Evolutionary conservation across 1,140 invertebrate species (phyloP).

Genomic region (Carposina sasakii): DNA sequence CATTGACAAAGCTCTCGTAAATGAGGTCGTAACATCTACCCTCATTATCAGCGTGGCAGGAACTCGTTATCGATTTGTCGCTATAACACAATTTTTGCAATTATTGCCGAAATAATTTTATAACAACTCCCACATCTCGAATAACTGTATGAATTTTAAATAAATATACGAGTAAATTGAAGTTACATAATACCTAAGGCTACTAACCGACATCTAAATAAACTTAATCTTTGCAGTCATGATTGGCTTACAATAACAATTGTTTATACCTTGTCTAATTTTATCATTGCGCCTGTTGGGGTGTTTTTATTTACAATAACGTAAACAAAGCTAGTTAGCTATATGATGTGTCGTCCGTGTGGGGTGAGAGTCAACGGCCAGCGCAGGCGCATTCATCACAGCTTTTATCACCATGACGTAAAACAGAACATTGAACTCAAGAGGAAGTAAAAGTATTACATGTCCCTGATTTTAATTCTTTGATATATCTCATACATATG

Average conservation of each 20-base stretch:
- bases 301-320: conserved; percentile 6
- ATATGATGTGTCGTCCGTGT: conserved; percentile 22
- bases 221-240: too few species aligned
- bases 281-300: neutral
- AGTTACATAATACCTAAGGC: too few species aligned
- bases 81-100: conserved; percentile 69
- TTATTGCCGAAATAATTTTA: conserved; percentile 65
- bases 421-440: conserved; percentile 64
- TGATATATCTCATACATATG: too few species aligned
- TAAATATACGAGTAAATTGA: too few species aligned
- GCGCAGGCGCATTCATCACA: conserved; percentile 50
- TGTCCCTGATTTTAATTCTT: conserved; percentile 57
- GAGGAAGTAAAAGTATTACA: conserved; percentile 52
- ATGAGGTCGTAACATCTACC: conserved; percentile 57
- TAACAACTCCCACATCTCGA: conserved; percentile 51
- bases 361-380: conserved; percentile 49
- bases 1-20: conserved; percentile 64
- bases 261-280: too few species aligned
- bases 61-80: conserved; percentile 63
- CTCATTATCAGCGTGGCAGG: conserved; percentile 55
- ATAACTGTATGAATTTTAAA: too few species aligned
- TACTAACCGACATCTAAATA: too few species aligned
- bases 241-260: conserved; percentile 2
- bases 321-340: too few species aligned
- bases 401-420: conserved; percentile 60